These are phyloP conservation scores for Portevinia maculata DNA, from an alignment of 2,888 invertebrate genomes.

Conservation along the genomic window DNA sequence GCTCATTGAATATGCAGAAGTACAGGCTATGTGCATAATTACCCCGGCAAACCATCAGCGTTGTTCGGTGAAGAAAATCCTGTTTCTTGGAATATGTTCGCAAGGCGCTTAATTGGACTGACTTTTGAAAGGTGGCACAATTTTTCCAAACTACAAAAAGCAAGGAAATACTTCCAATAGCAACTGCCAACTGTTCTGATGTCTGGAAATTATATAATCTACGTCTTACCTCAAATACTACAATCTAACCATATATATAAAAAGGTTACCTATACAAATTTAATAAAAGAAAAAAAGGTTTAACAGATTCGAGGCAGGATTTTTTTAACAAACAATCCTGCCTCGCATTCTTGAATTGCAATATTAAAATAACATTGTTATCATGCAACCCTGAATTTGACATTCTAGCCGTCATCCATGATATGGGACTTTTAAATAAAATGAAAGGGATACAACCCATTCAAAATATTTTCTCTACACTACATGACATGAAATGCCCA, in stretches of 20 bases:
- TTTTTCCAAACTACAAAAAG: neutral
- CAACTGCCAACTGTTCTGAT: too few species aligned
- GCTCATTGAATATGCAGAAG: conserved; percentile 5
- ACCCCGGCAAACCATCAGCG: conserved; percentile 4
- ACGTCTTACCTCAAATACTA: too few species aligned
- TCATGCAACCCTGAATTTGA: neutral
- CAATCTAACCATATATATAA: too few species aligned
- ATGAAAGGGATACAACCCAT: neutral
- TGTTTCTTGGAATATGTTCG: conserved; percentile 1
- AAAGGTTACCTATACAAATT: too few species aligned
- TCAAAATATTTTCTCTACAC: neutral
- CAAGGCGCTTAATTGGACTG: neutral
- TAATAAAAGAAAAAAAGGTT: too few species aligned
- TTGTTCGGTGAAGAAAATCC: neutral
- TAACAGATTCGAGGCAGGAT: too few species aligned
- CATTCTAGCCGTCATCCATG: too few species aligned
- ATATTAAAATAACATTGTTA: neutral
- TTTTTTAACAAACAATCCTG: too few species aligned
- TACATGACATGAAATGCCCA: conserved; percentile 26
- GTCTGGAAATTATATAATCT: too few species aligned
- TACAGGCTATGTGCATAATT: conserved; percentile 20
- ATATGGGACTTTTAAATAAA: conserved; percentile 2
- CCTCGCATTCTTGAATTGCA: neutral
- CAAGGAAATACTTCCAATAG: too few species aligned
- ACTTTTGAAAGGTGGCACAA: too few species aligned